A percentile compares a stretch with the other conserved stretches of the same genome.
Evolutionary conservation across 2,113 vertebrate genomes (phyloP).

Genomic region (Galbula dea): DNA sequence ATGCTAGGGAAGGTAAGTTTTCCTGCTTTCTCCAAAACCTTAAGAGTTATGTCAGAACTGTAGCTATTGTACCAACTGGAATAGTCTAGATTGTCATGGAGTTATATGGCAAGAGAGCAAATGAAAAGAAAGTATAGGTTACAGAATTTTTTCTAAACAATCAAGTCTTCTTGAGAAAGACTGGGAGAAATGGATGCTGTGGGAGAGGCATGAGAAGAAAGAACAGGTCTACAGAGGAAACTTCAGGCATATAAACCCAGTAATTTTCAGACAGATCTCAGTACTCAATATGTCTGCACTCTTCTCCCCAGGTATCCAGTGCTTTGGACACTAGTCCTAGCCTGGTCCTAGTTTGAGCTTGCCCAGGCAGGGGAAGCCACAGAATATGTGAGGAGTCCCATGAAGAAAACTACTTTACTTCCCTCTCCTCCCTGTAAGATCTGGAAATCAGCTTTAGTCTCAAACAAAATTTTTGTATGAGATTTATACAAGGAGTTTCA

Average conservation of each 20-base stretch:
- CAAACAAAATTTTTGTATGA: neutral
- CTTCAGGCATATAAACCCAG: neutral
- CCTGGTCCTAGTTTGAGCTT: neutral
- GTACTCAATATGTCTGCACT: neutral
- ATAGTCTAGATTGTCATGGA: neutral
- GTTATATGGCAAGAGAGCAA: neutral
- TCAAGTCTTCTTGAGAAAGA: neutral
- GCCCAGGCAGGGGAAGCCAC: neutral
- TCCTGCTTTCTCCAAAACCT: neutral
- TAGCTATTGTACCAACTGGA: neutral
- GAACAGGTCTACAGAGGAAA: neutral
- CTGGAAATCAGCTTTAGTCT: neutral
- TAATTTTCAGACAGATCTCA: neutral
- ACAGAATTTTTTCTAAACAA: neutral
- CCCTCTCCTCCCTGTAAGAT: neutral
- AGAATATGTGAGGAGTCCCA: rapidly evolving
- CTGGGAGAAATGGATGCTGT: neutral
- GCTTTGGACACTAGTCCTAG: neutral
- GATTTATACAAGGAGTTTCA: neutral
- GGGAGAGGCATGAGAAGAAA: neutral
- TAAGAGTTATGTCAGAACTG: neutral
- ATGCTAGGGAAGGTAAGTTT: neutral
- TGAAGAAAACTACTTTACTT: neutral
- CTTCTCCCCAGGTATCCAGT: neutral
- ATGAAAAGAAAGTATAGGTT: neutral